phyloP scores from a whole-genome alignment of 2,888 invertebrate species.

The Abrostola tripartita region DNA sequence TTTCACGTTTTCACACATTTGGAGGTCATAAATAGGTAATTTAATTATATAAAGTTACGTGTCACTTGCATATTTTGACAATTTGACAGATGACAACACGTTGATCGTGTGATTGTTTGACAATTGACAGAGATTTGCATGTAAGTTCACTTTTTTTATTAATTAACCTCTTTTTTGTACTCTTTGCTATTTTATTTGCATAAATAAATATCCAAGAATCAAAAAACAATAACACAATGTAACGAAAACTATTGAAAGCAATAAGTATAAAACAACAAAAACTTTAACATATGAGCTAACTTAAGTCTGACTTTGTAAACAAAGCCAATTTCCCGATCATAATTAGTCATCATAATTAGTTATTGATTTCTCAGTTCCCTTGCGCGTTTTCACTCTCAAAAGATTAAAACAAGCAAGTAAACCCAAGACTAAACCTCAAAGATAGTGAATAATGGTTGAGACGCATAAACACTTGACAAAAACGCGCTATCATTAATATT shows the following conservation, averaged over 20 bases:
- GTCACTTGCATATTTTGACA: constrained; percentile 86
- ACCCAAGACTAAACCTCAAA: no score
- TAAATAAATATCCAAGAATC: not conserved
- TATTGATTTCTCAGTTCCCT: not conserved
- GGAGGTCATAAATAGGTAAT: constrained; percentile 85
- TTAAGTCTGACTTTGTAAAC: constrained; percentile 13
- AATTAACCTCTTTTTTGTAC: constrained; percentile 4
- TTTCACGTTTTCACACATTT: constrained; percentile 84
- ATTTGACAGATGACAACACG: constrained; percentile 62
- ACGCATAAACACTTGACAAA: no score
- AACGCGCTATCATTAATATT: no score
- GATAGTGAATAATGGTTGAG: no score
- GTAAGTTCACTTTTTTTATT: constrained; percentile 11
- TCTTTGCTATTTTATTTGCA: not conserved
- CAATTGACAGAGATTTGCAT: constrained; percentile 44
- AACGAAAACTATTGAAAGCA: no score
- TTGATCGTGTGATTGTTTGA: constrained; percentile 50
- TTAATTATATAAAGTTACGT: constrained; percentile 86
- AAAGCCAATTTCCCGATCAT: constrained; percentile 3
- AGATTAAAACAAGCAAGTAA: not conserved
- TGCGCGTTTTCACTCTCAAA: not conserved
- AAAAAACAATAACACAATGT: not conserved
- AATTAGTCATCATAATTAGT: not conserved
- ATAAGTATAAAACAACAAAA: not conserved
- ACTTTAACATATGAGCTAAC: not conserved